Conservation (phyloP, 1,140 invertebrate genomes). For the Meloidogyne hapla region DNA sequence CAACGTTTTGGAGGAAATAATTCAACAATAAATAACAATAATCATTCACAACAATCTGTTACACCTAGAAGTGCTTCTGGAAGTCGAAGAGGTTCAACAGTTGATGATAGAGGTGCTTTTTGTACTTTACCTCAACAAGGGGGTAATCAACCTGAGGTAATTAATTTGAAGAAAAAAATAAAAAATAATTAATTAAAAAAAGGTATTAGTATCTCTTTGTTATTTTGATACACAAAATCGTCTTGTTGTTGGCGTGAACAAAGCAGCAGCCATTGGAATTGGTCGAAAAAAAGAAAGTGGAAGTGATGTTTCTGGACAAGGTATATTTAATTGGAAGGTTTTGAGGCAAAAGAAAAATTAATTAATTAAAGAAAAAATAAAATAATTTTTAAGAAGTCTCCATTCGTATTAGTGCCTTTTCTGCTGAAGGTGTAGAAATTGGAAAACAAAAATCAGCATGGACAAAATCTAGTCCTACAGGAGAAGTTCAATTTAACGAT, state of each 20-base stretch:
- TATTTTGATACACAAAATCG: conserved; percentile 19
- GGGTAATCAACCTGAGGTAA: conserved; percentile 30
- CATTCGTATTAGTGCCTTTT: conserved; percentile 13
- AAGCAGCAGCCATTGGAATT: not conserved
- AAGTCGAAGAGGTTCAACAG: conserved; percentile 29
- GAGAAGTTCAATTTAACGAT: conserved; percentile 4
- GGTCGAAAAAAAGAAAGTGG: not conserved
- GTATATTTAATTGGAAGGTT: not conserved
- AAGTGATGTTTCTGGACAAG: not conserved
- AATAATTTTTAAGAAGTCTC: not conserved
- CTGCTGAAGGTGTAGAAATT: conserved; percentile 7
- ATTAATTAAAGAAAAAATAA: not conserved
- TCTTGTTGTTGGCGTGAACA: conserved; percentile 24
- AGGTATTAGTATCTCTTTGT: conserved; percentile 33
- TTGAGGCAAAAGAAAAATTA: not conserved
- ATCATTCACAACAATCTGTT: not conserved
- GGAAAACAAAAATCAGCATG: conserved; percentile 16
- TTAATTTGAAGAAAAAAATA: not conserved
- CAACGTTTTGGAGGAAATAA: not conserved
- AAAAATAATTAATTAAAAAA: conserved; percentile 3
- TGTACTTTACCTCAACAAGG: conserved; percentile 28
- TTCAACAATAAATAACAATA: not conserved
- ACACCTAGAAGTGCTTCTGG: conserved; percentile 7
- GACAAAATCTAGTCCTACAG: not conserved
- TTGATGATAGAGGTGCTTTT: conserved; percentile 41